Evolutionary conservation across 2,888 invertebrate species (phyloP), one percentile per base, ranked within the genome.

Genomic region (Athetis lepigone): DNA sequence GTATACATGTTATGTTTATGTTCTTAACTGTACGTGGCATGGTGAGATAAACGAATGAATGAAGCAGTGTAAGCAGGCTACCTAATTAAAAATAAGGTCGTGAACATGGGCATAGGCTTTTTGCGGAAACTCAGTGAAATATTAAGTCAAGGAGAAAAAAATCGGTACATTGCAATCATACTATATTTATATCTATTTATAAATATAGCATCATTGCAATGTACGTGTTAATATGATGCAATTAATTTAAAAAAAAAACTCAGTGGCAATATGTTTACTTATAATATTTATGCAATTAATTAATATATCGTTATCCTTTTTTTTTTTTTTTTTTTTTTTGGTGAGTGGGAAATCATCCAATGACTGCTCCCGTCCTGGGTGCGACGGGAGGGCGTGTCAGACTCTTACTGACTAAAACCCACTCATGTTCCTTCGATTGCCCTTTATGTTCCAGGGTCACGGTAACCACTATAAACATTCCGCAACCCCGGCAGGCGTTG

Each of bases 91-190:
- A 42, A 37, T 13, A n/a, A 18, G 33, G 25, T 40, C 23, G 16
- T 16, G 16, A 63, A 63, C 62, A 54, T 63, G 36, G 25, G n/a
- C 2, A 25, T 9, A 37, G 16, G 33, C 43, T 37, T 49, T 49
- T 40, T 49, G 29, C 56, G 43, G 42, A 43, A 11, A 43, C 8
- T 13, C 29, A 16, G 29, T 42, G 2, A 40, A 23, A 7, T 33
- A n/a, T n/a, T n/a, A 36, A 46, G 25, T 64, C 33, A 39, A 47
- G 18, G 37, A 50, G 9, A 37, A 36, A 47, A 13, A n/a, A n/a
- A n/a, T n/a, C n/a, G n/a, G n/a, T n/a, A n/a, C n/a, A n/a, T n/a
- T n/a, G n/a, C n/a, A n/a, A n/a, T n/a, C n/a, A n/a, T n/a, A n/a
- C n/a, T n/a, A n/a, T n/a, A n/a, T 29, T 55, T n/a, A 36, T 25